Conservation (phyloP, 2,113 vertebrate genomes). For the Hystrix cristata region DNA sequence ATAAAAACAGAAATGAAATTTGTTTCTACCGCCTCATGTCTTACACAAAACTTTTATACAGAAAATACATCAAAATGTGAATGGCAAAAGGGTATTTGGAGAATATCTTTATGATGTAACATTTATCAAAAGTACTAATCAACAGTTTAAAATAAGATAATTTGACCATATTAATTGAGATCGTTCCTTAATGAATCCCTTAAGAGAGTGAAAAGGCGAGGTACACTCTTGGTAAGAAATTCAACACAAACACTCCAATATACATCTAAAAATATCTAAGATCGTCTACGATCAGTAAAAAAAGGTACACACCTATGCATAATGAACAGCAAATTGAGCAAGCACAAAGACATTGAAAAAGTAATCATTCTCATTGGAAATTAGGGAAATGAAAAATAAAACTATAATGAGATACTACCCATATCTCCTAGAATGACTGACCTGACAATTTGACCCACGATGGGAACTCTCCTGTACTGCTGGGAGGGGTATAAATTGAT, state of each 20-base stretch:
- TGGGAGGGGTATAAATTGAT: background rate
- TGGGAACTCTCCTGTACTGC: background rate
- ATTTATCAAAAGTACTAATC: background rate
- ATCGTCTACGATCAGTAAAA: background rate
- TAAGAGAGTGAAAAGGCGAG: background rate
- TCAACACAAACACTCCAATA: background rate
- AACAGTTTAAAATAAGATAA: background rate
- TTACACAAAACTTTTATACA: conserved; percentile 17
- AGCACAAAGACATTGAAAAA: background rate
- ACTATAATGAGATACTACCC: background rate
- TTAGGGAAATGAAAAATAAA: background rate
- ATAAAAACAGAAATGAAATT: conserved; percentile 64
- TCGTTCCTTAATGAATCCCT: background rate
- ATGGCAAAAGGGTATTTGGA: conserved; percentile 15
- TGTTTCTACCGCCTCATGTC: background rate
- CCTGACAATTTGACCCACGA: background rate
- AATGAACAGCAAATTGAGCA: background rate
- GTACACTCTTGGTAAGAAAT: background rate
- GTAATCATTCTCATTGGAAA: background rate
- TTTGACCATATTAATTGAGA: background rate
- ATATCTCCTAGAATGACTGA: background rate
- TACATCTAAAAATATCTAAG: background rate
- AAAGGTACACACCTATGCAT: background rate
- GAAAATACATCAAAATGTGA: conserved; percentile 13
- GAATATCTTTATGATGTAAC: background rate